Evolutionary conservation across 2,888 invertebrate genomes (phyloP), one percentile per base, ranked within the genome.

Genomic region (Bembecia ichneumoniformis): DNA sequence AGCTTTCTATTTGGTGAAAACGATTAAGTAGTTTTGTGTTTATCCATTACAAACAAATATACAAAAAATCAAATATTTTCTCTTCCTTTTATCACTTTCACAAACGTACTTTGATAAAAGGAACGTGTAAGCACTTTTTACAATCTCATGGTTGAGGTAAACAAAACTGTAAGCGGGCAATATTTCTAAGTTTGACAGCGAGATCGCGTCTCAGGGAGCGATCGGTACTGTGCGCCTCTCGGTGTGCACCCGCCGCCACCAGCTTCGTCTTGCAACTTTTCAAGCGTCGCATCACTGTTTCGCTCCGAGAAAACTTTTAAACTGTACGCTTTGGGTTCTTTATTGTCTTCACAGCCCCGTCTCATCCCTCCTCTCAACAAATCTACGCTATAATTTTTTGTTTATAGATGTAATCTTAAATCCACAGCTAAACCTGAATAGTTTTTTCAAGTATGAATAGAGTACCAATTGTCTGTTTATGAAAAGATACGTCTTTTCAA

Each of bases 151-250:
- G 34, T 47, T 47, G 62, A 58, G 58, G 55, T 63, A 60, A 62
- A 64, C 64, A 58, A 63, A 68, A 66, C 65, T 68, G 55, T 52
- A 58, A 63, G 62, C 63, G 63, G 28, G 72, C 74, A 71, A 84
- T 84, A 82, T 82, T 80, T 84, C 81, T 81, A 74, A 71, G 70
- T 81, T 81, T 81, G 82, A 80, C 77, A 77, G 73, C 64, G 64
- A 67, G 70, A 76, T 74, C 71, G 70, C 60, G 57, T 63, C 28
- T 28, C 61, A 64, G 64, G 64, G 49, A 7, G 28, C n/a, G 35
- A 3, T 17, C 20, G 40, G 17, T n/a, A 10, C 47, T 28, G 28
- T 28, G 40, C 50, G 45, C 47, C 51, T 35, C 60, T 57, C 63
- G 62, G 66, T 62, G 64, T 28, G 28, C 28, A 28, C 28, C 28